Base-by-base conservation (phyloP, 2,797 vertebrate genomes). In the Anguilla marmorata region DNA sequence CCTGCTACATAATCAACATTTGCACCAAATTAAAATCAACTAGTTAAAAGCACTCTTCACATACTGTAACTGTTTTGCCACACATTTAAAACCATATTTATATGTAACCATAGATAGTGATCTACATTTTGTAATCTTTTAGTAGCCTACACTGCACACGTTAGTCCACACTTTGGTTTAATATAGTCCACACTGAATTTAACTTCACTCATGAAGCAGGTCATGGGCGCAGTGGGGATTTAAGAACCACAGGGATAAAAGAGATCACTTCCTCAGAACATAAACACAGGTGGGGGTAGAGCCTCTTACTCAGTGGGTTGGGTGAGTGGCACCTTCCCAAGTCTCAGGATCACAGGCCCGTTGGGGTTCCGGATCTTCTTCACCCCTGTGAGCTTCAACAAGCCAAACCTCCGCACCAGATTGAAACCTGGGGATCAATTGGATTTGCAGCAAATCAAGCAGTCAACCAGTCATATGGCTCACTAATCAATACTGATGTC, bases 341-440 rank as follows among this genome's bases (percentile, higher is more conserved):
- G 95, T n/a, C 98, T 95, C 91, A 99, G 95, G 93, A 98, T 97
- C 88, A 93, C 21, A 0, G 96, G 95, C 30, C 98, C 98, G 86
- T 95, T 94, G 0, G 96, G 91, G 90, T 96, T 98, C 9, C 93
- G 97, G 91, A 98, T 97, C 93, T 98, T 99, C 94, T 99, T 99
- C 92, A 99, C 89, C 84, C 97, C 95, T 0, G 96, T 90, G 69
- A 92, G 97, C 95, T 97, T 98, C 92, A 97, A 93, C 93, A 99
- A 95, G 41, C 95, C 96, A 85, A 99, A 99, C 83, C 96, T 95
- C 84, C 94, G 97, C 84, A 98, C 96, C 91, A 99, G 94, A 95
- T 98, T 99, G 94, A 98, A 99, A 90, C 98, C 98, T 99, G 93
- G 48, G 11, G 74, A 50, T 11, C 79, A 76, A 92, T 86, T 21